Conservation (phyloP, 2,113 vertebrate genomes). For the Austrofundulus limnaeus region DNA sequence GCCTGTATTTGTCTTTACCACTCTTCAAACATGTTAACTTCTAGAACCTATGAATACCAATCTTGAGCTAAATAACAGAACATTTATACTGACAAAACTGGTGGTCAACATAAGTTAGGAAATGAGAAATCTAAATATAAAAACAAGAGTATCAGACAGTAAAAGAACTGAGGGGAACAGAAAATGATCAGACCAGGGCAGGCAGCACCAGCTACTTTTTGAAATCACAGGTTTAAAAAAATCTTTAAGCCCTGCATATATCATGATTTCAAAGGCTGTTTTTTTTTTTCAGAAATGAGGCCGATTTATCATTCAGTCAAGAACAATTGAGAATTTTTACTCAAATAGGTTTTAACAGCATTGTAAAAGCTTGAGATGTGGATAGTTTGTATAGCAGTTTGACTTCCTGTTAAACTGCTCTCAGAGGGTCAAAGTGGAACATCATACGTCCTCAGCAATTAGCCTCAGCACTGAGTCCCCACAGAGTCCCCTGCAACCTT, state of each 20-base stretch:
- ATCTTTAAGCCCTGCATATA: constrained; percentile 41
- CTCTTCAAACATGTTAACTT: constrained; percentile 1
- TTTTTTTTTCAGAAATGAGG: constrained; percentile 27
- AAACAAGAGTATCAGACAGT: neutral
- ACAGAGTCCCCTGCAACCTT: no score
- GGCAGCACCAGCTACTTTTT: constrained; percentile 51
- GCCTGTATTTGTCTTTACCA: no score
- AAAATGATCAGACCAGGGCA: constrained; percentile 33
- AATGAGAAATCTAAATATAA: neutral
- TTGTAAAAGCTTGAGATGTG: constrained; percentile 21
- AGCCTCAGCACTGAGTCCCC: no score
- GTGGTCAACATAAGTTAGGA: constrained; percentile 2
- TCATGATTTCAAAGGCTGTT: constrained; percentile 20
- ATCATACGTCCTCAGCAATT: no score
- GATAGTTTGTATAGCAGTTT: neutral
- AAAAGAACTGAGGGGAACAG: constrained; percentile 33
- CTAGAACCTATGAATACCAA: neutral
- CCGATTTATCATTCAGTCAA: constrained; percentile 25
- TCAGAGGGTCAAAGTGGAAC: no score
- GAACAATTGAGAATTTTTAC: constrained; percentile 24
- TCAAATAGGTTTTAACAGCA: constrained; percentile 4
- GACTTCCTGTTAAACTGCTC: no score
- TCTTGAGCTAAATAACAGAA: neutral
- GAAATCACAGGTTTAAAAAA: constrained; percentile 60
- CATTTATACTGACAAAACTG: neutral